Percentiles rank a stretch among this genome's conserved stretches.
These are phyloP conservation scores for Miltochrista miniata DNA, from an alignment of 2,888 invertebrate genomes.

Conservation along the genomic window DNA sequence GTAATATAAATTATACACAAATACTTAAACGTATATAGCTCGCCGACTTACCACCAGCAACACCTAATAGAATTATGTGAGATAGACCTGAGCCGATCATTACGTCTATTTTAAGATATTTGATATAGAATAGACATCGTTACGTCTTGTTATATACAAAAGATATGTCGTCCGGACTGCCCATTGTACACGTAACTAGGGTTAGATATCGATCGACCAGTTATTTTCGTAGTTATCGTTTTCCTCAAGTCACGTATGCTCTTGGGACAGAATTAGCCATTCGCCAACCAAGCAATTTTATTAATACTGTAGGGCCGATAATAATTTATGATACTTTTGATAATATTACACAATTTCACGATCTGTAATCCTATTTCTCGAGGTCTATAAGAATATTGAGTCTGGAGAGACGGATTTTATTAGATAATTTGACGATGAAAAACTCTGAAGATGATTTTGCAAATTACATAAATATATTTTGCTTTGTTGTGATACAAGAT, in stretches of 20 bases:
- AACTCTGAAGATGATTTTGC: conserved; percentile 23
- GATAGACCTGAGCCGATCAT: not conserved
- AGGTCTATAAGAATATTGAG: conserved; percentile 33
- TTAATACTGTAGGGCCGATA: conserved; percentile 38
- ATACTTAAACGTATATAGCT: too few relatives aligned
- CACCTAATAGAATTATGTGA: too few relatives aligned
- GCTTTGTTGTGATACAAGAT: conserved; percentile 19
- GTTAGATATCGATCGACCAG: conserved; percentile 31
- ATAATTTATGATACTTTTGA: conserved; percentile 39
- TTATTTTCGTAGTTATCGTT: conserved; percentile 36
- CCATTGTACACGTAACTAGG: conserved; percentile 30
- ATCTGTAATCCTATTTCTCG: conserved; percentile 33
- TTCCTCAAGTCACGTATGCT: conserved; percentile 37
- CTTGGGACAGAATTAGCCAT: conserved; percentile 44
- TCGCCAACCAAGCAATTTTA: conserved; percentile 45
- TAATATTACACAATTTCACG: conserved; percentile 35
- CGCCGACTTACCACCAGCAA: too few relatives aligned
- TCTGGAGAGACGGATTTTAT: conserved; percentile 23
- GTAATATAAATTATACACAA: too few relatives aligned
- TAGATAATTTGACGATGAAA: conserved; percentile 29
- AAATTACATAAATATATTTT: conserved; percentile 24
- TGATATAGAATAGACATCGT: not conserved
- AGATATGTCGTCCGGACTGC: conserved; percentile 22
- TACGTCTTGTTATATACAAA: conserved; percentile 9
- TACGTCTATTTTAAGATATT: not conserved